A percentile compares a stretch with the other conserved stretches of the same genome.
Conservation (phyloP, 2,113 vertebrate species). For the Sminthopsis crassicaudata region DNA sequence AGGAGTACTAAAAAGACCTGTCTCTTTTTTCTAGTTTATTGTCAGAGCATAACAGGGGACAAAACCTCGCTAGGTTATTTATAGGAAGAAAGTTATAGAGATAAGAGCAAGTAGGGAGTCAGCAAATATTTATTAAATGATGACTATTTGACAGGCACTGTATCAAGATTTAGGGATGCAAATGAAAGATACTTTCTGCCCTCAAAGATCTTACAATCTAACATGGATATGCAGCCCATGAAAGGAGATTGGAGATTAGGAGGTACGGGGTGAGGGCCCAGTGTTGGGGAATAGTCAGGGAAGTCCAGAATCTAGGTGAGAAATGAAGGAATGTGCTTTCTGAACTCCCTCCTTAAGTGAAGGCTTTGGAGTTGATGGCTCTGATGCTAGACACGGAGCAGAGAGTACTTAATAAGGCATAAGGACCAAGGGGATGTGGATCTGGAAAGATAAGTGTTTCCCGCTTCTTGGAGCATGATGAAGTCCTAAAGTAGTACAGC, state of each 20-base stretch:
- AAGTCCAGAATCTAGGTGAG: neutral
- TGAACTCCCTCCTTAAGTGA: neutral
- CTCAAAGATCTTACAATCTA: neutral
- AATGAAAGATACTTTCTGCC: neutral
- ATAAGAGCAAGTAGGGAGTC: neutral
- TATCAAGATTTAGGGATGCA: neutral
- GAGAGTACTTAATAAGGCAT: neutral
- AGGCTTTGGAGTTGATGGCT: neutral
- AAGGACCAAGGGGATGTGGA: neutral
- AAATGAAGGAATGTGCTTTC: neutral
- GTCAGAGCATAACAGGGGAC: neutral
- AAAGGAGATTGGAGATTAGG: neutral
- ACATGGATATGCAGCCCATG: neutral
- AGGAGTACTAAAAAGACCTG: neutral
- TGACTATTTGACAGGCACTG: neutral
- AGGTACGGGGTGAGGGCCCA: neutral
- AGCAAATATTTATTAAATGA: neutral
- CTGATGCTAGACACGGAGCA: accelerated
- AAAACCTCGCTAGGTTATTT: neutral
- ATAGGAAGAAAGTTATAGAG: neutral
- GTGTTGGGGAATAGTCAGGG: neutral
- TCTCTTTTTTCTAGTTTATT: neutral
- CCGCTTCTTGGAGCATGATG: neutral
- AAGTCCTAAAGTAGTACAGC: neutral
- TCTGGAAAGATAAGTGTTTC: neutral